These are phyloP conservation scores for Eilema griseolum DNA, from an alignment of 2,888 invertebrate genomes.

Conservation along the genomic window DNA sequence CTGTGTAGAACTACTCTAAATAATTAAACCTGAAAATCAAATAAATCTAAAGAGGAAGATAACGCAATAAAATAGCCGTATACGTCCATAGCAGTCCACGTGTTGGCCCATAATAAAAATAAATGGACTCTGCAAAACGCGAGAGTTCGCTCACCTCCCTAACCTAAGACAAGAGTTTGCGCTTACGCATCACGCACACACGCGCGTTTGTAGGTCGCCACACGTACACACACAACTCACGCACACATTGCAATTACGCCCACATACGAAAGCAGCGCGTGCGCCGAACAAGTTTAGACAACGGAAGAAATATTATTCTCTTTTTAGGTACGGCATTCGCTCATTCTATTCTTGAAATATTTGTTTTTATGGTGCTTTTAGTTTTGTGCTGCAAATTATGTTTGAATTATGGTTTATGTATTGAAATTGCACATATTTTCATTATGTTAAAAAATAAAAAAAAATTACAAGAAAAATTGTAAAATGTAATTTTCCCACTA, in stretches of 20 bases:
- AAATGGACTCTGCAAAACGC: slow-evolving; percentile 81
- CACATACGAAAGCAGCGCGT: slow-evolving; percentile 75
- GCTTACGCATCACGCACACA: slow-evolving; percentile 76
- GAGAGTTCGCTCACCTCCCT: slow-evolving; percentile 86
- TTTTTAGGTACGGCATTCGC: slow-evolving; percentile 80
- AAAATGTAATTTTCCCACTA: too few species aligned
- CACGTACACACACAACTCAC: slow-evolving; percentile 50
- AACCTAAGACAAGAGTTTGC: slow-evolving; percentile 85
- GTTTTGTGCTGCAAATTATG: slow-evolving; percentile 36
- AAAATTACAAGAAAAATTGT: neutral
- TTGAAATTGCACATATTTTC: neutral
- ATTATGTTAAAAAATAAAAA: neutral
- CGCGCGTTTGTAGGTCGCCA: slow-evolving; percentile 65
- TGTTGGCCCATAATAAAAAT: slow-evolving; percentile 84
- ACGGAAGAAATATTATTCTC: slow-evolving; percentile 86
- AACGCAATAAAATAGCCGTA: slow-evolving; percentile 76
- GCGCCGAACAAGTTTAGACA: slow-evolving; percentile 85
- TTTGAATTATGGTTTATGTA: slow-evolving; percentile 10
- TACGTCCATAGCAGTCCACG: slow-evolving; percentile 74
- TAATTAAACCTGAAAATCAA: slow-evolving; percentile 28
- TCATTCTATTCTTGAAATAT: slow-evolving; percentile 63
- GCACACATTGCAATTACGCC: slow-evolving; percentile 64
- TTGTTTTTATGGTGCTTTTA: slow-evolving; percentile 47
- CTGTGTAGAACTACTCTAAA: neutral
- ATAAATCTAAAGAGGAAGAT: slow-evolving; percentile 72